Percentiles rank a stretch among this genome's conserved stretches.
Conservation (phyloP, 1,140 invertebrate genomes). For the Cheumatopsyche charites region DNA sequence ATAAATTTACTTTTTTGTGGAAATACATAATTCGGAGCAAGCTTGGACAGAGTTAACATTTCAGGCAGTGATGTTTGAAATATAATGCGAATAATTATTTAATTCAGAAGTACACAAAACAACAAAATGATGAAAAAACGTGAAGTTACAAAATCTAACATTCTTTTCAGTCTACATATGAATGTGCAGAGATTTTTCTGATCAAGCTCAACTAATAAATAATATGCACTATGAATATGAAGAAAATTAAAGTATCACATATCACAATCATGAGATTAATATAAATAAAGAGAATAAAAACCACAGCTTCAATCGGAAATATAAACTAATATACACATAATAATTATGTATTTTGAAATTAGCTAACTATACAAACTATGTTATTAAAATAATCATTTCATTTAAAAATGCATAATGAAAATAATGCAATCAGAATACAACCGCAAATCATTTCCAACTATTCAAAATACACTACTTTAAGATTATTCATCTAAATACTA, state of each 20-base stretch:
- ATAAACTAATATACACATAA: conserved; percentile 28
- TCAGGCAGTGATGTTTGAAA: conserved; percentile 39
- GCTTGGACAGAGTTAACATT: conserved; percentile 28
- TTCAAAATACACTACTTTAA: conserved; percentile 37
- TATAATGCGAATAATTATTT: too few species aligned
- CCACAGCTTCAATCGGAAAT: conserved; percentile 34
- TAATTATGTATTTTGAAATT: conserved; percentile 15
- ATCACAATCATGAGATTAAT: too few species aligned
- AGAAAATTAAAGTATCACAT: too few species aligned
- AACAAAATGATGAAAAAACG: too few species aligned
- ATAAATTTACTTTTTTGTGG: conserved; percentile 10
- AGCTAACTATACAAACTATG: conserved; percentile 31
- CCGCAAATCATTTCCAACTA: conserved; percentile 35
- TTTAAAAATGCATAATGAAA: conserved; percentile 33
- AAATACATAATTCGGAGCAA: conserved; percentile 12
- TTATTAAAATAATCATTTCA: conserved; percentile 45
- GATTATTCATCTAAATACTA: conserved; percentile 25
- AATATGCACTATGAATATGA: too few species aligned
- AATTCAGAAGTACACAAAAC: too few species aligned
- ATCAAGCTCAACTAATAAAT: too few species aligned
- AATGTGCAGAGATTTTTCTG: too few species aligned
- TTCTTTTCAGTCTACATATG: too few species aligned
- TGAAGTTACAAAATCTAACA: too few species aligned
- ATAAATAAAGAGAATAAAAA: background rate
- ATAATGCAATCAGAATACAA: conserved; percentile 38